Evolutionary conservation across 2,113 vertebrate species (phyloP), one percentile per base, ranked within the genome.

Genomic region (Falco punctatus): DNA sequence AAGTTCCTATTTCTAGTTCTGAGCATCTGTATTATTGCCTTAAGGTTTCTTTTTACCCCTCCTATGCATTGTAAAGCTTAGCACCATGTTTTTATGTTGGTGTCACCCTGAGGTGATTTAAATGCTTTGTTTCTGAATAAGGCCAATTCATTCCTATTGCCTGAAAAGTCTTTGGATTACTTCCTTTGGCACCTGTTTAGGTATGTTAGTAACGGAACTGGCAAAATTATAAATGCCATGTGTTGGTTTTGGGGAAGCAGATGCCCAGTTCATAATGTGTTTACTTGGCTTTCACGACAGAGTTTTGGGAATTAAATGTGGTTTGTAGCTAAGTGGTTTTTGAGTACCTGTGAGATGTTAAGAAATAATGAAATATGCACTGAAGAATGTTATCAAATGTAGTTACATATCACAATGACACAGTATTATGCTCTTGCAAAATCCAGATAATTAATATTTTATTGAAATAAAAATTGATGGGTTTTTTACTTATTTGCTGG

Each of bases 221-320:
- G 88, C 91, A 94, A 91, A 95, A 90, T 81, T 90, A 58, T 75
- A 94, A 96, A 91, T 84, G 90, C 85, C 77, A 69, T 80, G 66
- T 95, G 89, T 81, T 95, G 71, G 71, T 81, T 75, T 88, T 86
- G 57, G 66, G 72, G 75, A 94, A 90, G 88, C 92, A 96, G 90
- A 89, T 96, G 86, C 73, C 69, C 61, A 58, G 83, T 72, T 85
- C 0, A 4, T 84, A 88, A 83, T 81, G 70, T 94, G 67, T 93
- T 94, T 96, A 88, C 64, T 96, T 96, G 93, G 81, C 75, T 95
- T 92, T 92, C 79, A 87, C 46, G 71, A 67, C 40, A 79, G 48
- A 83, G 38, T 89, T 91, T 82, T 28, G 67, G 67, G 86, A 95
- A 92, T 84, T 87, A 87, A 94, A 92, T 92, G 85, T 88, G 82